Evolutionary conservation across 1,140 invertebrate species (phyloP).

Genomic region (Drosophila parvula): DNA sequence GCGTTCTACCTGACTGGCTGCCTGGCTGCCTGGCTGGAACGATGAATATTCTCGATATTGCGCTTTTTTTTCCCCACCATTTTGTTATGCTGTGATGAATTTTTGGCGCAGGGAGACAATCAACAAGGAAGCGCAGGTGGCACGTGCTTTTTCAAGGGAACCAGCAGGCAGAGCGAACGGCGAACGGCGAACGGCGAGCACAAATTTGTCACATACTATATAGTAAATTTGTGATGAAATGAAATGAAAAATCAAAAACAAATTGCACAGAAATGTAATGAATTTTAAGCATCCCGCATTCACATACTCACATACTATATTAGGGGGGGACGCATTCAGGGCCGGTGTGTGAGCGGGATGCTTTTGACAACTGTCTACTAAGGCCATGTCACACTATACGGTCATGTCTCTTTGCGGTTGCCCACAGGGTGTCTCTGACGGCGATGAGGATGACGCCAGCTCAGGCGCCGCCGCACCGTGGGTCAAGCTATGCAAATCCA

Average conservation of each 20-base stretch:
- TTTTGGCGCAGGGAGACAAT: constrained; percentile 61
- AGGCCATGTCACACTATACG: constrained; percentile 78
- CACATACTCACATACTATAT: constrained; percentile 23
- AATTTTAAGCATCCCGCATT: constrained; percentile 79
- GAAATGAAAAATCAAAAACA: constrained; percentile 82
- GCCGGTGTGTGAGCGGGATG: constrained; percentile 38
- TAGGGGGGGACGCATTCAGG: constrained; percentile 12
- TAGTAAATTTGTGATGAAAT: constrained; percentile 66
- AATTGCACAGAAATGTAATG: constrained; percentile 80
- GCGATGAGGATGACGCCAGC: constrained; percentile 45
- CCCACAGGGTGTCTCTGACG: constrained; percentile 78
- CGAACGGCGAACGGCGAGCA: background rate
- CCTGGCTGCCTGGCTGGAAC: constrained; percentile 45
- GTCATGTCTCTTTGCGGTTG: constrained; percentile 79
- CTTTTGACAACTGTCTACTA: constrained; percentile 78
- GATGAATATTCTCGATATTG: constrained; percentile 63
- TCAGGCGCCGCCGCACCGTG: constrained; percentile 29
- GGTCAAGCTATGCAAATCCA: background rate
- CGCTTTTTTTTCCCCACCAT: constrained; percentile 46
- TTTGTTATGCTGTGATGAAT: constrained; percentile 50
- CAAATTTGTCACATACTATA: constrained; percentile 60
- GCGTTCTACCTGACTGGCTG: constrained; percentile 46
- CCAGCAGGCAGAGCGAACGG: constrained; percentile 1
- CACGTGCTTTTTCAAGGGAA: constrained; percentile 35
- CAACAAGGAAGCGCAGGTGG: constrained; percentile 60